Evolutionary conservation across 2,888 invertebrate species (phyloP), one percentile per base, ranked within the genome.

Genomic region (Diarsia brunnea): DNA sequence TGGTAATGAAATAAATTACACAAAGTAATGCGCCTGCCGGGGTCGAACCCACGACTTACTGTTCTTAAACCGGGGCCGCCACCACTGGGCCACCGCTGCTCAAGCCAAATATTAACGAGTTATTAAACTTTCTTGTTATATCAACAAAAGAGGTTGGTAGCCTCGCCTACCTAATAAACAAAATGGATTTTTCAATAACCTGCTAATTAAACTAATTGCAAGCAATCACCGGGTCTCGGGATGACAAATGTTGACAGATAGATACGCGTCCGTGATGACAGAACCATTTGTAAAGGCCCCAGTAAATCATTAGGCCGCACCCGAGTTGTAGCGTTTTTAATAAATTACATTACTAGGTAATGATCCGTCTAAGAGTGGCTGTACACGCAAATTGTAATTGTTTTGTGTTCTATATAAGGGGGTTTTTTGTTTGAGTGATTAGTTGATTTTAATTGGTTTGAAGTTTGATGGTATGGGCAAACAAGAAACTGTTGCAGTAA

Each of bases 191-290:
- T 79, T 80, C 81, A 86, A 89, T 87, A 85, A 83, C 78, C 63
- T 60, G 73, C 79, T 93, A 92, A 94, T 93, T 91, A 92, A 89
- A 84, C 78, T 93, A 93, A 94, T 94, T 88, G 89, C 80, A 69
- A 82, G 77, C 86, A 88, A 91, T 92, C 91, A 93, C 92, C 90
- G 90, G 87, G 87, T 80, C 85, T 76, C 75, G 83, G 84, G 90
- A 93, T 94, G 94, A 94, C 91, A 93, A 94, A 95, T 94, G 92
- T 89, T 93, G 95, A 95, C 90, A 93, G 93, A 95, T 94, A 92
- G 90, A 90, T 83, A 83, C 83, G 90, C 89, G 90, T 86, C 90
- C 88, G 92, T 89, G 96, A 93, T 94, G 96, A 96, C 95, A 95
- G 93, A 79, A 87, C 91, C 94, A 95, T 96, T 96, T 94, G 91